Percentiles rank a stretch among this genome's conserved stretches.
phyloP scores from a whole-genome alignment of 2,113 vertebrate genomes.

The Arothron firmamentum region DNA sequence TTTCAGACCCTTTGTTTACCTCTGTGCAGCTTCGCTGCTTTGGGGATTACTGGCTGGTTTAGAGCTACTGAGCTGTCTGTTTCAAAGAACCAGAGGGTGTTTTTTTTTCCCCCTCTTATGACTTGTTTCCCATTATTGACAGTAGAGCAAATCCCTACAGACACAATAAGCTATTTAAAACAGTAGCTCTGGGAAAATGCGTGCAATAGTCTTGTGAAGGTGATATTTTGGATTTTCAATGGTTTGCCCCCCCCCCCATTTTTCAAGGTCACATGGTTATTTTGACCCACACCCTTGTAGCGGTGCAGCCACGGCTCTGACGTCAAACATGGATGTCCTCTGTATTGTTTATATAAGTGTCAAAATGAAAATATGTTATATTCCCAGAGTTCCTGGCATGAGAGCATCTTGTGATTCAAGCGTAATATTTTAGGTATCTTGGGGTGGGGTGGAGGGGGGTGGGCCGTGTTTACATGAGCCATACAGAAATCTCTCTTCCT shows the following conservation, averaged over 20 bases:
- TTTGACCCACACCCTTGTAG: neutral
- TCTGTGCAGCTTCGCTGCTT: slow-evolving; percentile 15
- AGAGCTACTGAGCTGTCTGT: slow-evolving; percentile 9
- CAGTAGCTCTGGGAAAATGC: too few species aligned
- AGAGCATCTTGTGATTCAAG: slow-evolving; percentile 38
- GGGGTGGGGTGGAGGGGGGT: neutral
- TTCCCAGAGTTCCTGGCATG: slow-evolving; percentile 7
- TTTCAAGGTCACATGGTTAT: too few species aligned
- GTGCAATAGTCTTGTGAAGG: too few species aligned
- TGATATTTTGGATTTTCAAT: too few species aligned
- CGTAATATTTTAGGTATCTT: neutral
- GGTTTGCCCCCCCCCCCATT: too few species aligned
- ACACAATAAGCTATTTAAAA: too few species aligned
- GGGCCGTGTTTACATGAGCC: neutral
- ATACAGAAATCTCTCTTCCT: neutral
- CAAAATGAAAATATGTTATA: too few species aligned
- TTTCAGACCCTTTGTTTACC: slow-evolving; percentile 17
- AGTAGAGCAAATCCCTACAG: neutral
- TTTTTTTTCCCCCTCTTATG: neutral
- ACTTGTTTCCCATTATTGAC: neutral
- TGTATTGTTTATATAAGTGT: neutral
- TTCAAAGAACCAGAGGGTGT: slow-evolving; percentile 1
- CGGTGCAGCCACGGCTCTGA: slow-evolving; percentile 2
- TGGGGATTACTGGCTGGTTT: slow-evolving; percentile 24
- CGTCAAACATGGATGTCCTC: neutral